Evolutionary conservation across 1,140 invertebrate genomes (phyloP).

Genomic region (Rhyzopertha dominica): DNA sequence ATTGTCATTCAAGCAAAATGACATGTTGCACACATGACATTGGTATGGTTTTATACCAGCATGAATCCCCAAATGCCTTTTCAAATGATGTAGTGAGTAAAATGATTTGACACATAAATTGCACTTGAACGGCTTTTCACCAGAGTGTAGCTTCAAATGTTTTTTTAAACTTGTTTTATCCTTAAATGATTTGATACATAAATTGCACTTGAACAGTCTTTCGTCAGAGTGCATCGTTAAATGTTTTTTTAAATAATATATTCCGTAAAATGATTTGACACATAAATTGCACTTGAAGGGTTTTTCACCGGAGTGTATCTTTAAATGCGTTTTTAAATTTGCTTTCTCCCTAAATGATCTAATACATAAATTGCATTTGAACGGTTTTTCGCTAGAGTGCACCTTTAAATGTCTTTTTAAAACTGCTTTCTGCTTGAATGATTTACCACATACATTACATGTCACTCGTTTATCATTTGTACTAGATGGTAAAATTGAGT

Average conservation of each 20-base stretch:
- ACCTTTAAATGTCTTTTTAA: no score
- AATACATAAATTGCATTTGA: no score
- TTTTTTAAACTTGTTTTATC: conserved; percentile 10
- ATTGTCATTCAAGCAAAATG: conserved; percentile 14
- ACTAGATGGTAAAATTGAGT: no score
- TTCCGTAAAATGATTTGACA: conserved; percentile 5
- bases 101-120: conserved; percentile 18
- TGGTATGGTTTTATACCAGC: conserved; percentile 17
- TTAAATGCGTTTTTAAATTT: no score
- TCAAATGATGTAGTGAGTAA: conserved; percentile 14
- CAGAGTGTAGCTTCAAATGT: conserved; percentile 16
- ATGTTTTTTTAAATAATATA: conserved; percentile 14
- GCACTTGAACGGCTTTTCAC: conserved; percentile 13
- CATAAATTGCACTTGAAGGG: no score
- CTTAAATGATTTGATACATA: conserved; percentile 17
- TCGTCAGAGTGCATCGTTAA: conserved; percentile 6
- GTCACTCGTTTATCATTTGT: no score
- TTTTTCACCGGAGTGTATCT: no score
- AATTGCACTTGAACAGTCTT: conserved; percentile 14
- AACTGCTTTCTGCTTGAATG: no score
- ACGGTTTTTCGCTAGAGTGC: no score
- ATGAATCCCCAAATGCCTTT: conserved; percentile 17
- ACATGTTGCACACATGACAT: conserved; percentile 13
- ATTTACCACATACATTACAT: no score
- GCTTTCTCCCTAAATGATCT: no score